These are phyloP conservation scores for Cynocephalus volans DNA, from an alignment of 2,113 vertebrate species.

Conservation along the genomic window DNA sequence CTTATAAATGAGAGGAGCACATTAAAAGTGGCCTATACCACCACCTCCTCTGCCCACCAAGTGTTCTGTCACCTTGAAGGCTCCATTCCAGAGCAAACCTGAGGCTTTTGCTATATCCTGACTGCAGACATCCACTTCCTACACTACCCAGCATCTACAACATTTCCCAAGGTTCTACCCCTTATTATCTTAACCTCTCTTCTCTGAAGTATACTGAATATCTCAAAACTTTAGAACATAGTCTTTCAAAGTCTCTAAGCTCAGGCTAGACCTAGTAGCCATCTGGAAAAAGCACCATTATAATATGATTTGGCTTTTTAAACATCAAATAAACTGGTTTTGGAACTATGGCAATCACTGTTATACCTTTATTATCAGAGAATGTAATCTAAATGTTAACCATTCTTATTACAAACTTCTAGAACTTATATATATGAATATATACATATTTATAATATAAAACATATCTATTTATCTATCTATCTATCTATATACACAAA, in stretches of 20 bases:
- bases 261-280: not conserved
- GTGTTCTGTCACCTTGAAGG: fast-evolving
- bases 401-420: not conserved
- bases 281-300: not conserved
- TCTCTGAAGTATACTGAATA: not conserved
- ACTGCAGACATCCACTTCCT: not conserved
- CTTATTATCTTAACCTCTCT: not conserved
- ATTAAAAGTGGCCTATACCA: not conserved
- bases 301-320: not conserved
- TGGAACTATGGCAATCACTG: not conserved
- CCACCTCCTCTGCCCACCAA: not conserved
- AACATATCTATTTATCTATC: too few relatives aligned
- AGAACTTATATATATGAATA: not conserved
- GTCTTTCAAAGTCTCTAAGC: not conserved
- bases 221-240: not conserved
- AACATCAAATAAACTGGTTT: not conserved
- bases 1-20: not conserved
- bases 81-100: not conserved
- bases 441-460: not conserved
- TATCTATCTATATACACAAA: not conserved
- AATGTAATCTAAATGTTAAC: not conserved
- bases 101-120: not conserved
- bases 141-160: not conserved
- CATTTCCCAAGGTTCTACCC: not conserved
- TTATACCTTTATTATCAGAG: not conserved